phyloP scores from a whole-genome alignment of 2,888 invertebrate species.

The Brachypalpus laphriformis region DNA sequence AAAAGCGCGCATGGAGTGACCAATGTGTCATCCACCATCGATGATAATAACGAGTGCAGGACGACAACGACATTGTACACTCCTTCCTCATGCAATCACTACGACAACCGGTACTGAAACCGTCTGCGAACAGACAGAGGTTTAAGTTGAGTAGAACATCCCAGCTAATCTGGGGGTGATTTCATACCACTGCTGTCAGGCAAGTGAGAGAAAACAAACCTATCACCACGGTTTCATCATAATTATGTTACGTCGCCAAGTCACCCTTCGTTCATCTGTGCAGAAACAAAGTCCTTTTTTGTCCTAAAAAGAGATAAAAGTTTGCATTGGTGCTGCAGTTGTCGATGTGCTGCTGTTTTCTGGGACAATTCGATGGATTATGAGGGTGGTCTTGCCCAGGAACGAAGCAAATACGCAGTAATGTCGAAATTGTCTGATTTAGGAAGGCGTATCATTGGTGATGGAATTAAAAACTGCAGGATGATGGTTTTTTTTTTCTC shows the following conservation, averaged over 20 bases:
- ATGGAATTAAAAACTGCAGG: background rate
- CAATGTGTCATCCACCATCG: background rate
- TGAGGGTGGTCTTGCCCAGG: too few relatives aligned
- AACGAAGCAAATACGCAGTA: background rate
- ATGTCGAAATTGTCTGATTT: background rate
- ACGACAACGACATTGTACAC: background rate
- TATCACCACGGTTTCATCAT: background rate
- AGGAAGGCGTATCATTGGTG: background rate
- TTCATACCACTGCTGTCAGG: background rate
- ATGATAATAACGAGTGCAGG: background rate
- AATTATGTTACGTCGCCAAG: background rate
- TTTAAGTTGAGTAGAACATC: background rate
- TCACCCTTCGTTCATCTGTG: background rate
- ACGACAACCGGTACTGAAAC: background rate
- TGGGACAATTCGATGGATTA: background rate
- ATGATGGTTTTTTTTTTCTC: background rate
- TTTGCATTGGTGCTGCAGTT: background rate
- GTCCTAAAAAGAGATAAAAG: background rate
- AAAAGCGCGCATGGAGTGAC: background rate
- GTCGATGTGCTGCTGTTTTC: background rate
- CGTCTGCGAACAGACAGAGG: background rate
- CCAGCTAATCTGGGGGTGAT: background rate
- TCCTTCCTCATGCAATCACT: background rate
- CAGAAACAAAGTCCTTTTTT: background rate
- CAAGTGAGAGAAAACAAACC: background rate